Percentiles rank a stretch among this genome's conserved stretches.
Conservation (phyloP, 2,888 invertebrate genomes). For the Lasioglossum vierecki region DNA sequence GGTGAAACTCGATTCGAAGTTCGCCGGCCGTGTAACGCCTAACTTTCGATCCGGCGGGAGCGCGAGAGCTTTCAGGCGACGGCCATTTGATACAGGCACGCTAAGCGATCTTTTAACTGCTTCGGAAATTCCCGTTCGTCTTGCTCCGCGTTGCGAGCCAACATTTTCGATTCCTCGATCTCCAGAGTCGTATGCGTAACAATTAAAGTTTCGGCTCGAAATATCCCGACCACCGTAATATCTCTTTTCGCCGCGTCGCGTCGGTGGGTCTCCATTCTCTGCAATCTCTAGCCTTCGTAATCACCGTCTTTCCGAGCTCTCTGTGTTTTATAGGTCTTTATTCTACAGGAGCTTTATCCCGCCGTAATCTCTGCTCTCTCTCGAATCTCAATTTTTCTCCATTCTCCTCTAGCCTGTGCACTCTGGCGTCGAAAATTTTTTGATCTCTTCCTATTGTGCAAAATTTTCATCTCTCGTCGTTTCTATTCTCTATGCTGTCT, state of each 20-base stretch:
- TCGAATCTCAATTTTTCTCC: neutral
- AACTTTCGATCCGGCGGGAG: constrained; percentile 33
- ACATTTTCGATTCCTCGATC: neutral
- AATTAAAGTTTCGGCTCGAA: constrained; percentile 20
- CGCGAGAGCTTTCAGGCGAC: neutral
- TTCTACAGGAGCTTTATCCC: neutral
- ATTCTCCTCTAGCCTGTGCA: neutral
- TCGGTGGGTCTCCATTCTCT: neutral
- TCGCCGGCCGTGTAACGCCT: constrained; percentile 20
- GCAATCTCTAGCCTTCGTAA: neutral
- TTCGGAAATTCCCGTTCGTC: neutral
- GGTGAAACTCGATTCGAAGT: constrained; percentile 47
- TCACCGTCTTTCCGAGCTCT: neutral
- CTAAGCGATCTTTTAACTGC: constrained; percentile 24
- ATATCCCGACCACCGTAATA: neutral
- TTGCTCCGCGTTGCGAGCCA: neutral
- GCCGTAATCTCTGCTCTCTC: neutral
- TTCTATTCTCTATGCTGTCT: too few relatives aligned
- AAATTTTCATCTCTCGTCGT: neutral
- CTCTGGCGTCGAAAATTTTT: neutral
- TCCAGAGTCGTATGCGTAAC: constrained; percentile 17
- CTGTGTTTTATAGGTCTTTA: neutral
- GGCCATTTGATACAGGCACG: constrained; percentile 20
- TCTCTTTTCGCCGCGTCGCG: neutral
- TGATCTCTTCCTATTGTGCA: neutral